Base-by-base conservation (phyloP, 2,113 vertebrate genomes). In the Protomyctophum bolini region DNA sequence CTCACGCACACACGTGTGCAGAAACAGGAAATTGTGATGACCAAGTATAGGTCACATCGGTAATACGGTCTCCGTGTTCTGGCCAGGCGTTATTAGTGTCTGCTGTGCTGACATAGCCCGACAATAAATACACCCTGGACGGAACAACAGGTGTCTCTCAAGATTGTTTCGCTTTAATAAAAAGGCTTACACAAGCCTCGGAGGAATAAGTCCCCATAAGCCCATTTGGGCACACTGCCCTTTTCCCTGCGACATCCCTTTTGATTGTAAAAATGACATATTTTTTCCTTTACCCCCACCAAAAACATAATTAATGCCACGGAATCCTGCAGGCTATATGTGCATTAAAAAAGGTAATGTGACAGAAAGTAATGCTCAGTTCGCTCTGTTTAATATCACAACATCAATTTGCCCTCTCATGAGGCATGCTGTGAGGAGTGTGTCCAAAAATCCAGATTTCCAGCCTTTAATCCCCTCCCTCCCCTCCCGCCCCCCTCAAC, bases 111-210 rank as follows among this genome's bases (percentile, higher is more conserved):
- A 87, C 81, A 85, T 54, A 71, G 80, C 66, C 75, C 75, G 52
- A 82, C 86, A 84, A 75, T 88, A 88, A 89, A 87, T 81, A 83
- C 68, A 75, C 65, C 14, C 63, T 41, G 55, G 33, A 59, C 63
- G 66, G 79, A 80, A 75, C 85, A 89, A 90, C 90, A 90, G 90
- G 90, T 90, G 90, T 83, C 72, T 73, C 83, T 84, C 76, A 82
- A 88, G 85, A 90, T 85, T 88, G 87, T 82, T 77, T 87, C 66
- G 81, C 79, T 83, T 84, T 86, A 83, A 90, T 86, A 85, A 87
- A 41, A 90, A 83, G 83, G 79, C 84, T 90, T 81, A 90, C 71
- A 66, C 45, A 58, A 60, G 73, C 80, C 60, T 72, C 50, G 67
- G 68, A 80, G 72, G 72, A 85, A 80, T 87, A 82, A 84, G 73